These are phyloP conservation scores for Solen grandis DNA, from an alignment of 1,140 invertebrate species.

Conservation along the genomic window DNA sequence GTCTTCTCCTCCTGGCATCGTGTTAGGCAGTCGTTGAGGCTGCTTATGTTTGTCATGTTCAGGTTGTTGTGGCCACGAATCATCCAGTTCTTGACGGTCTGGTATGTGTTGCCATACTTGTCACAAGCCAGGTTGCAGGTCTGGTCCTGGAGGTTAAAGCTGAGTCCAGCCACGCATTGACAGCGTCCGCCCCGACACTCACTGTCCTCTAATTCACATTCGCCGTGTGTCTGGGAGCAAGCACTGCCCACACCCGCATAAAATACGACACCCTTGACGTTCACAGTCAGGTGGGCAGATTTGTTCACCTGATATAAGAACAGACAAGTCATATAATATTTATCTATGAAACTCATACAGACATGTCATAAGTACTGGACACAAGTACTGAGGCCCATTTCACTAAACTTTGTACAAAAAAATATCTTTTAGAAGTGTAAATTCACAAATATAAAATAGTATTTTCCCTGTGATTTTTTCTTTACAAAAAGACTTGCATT, in stretches of 20 bases:
- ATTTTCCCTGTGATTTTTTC: no score
- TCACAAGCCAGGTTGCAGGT: constrained; percentile 1
- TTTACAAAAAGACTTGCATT: no score
- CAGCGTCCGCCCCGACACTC: constrained; percentile 30
- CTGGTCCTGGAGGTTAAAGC: constrained; percentile 5
- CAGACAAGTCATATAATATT: no score
- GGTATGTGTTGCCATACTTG: constrained; percentile 36
- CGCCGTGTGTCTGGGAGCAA: background rate
- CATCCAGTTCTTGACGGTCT: background rate
- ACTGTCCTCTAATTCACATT: constrained; percentile 15
- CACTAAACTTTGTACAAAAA: no score
- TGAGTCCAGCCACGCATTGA: constrained; percentile 25
- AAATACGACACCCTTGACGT: constrained; percentile 4
- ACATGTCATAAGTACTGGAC: no score
- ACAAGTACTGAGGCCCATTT: no score
- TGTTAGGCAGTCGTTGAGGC: constrained; percentile 8
- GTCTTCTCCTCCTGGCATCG: background rate
- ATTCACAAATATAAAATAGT: no score
- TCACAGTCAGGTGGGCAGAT: constrained; percentile 20
- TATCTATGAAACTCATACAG: no score
- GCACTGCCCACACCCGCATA: constrained; percentile 19
- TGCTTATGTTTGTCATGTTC: background rate
- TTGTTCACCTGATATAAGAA: no score
- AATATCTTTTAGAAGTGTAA: no score
- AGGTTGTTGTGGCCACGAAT: constrained; percentile 25